Percentiles rank a stretch among this genome's conserved stretches.
These are phyloP conservation scores for Agrochola lota DNA, from an alignment of 2,888 invertebrate genomes.

Conservation along the genomic window DNA sequence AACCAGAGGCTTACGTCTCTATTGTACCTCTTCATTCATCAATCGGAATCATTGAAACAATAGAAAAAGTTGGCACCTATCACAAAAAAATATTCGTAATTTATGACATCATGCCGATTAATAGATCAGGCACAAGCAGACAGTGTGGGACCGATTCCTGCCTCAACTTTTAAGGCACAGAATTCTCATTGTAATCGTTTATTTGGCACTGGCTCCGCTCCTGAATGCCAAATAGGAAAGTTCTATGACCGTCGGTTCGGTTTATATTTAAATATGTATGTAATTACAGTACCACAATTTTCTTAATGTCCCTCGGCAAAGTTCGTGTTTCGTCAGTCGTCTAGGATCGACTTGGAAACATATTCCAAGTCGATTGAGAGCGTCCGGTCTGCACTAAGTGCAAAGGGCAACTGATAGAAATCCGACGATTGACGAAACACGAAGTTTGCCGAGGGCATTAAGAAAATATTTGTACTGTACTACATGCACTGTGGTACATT, in stretches of 20 bases:
- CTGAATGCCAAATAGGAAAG: conserved; percentile 88
- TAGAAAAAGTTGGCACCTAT: conserved; percentile 42
- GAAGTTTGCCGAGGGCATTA: no score
- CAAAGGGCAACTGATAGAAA: no score
- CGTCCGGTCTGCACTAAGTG: no score
- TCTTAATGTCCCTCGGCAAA: no score
- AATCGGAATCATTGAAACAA: conserved; percentile 38
- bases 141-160: conserved; percentile 85
- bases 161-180: conserved; percentile 76
- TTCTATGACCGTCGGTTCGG: conserved; percentile 83
- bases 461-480: conserved; percentile 19
- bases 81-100: conserved; percentile 67
- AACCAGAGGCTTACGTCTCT: background rate
- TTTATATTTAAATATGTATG: conserved; percentile 74
- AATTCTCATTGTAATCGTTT: conserved; percentile 87
- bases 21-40: conserved; percentile 19
- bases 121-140: conserved; percentile 84
- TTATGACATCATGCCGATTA: conserved; percentile 79
- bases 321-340: no score
- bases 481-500: conserved; percentile 67
- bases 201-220: conserved; percentile 84
- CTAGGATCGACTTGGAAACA: no score
- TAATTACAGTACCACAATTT: no score
- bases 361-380: no score
- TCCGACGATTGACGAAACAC: no score